Conservation (phyloP, 2,113 vertebrate species). For the Apteryx owenii region DNA sequence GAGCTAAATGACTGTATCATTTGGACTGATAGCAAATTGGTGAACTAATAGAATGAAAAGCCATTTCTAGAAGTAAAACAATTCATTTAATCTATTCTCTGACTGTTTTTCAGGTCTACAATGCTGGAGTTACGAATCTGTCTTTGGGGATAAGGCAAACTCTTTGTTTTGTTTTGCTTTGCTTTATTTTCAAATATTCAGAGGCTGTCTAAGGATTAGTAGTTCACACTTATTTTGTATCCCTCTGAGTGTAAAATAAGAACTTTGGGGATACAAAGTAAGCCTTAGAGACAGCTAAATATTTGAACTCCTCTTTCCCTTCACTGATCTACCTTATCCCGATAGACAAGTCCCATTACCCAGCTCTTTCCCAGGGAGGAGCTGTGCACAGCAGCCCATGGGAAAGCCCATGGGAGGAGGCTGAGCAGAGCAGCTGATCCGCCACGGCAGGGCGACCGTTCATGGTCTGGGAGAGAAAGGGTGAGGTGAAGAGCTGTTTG, state of each 20-base stretch:
- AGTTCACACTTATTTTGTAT: background rate
- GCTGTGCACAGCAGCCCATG: accelerated
- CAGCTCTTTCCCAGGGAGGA: background rate
- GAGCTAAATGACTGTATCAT: background rate
- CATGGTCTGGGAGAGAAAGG: background rate
- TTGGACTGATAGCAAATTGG: background rate
- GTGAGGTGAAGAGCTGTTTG: background rate
- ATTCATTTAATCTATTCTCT: background rate
- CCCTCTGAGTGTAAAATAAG: background rate
- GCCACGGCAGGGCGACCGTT: background rate
- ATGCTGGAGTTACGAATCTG: background rate
- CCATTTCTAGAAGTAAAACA: background rate
- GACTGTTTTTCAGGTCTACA: background rate
- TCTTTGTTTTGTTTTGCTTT: background rate
- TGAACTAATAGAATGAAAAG: background rate
- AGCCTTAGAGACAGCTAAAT: background rate
- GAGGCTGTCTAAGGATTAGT: background rate
- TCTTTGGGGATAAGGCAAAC: background rate
- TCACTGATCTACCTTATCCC: background rate
- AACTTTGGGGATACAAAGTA: background rate
- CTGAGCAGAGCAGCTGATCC: background rate
- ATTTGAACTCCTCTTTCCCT: background rate
- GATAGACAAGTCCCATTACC: background rate
- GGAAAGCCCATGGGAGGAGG: accelerated
- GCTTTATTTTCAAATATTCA: background rate